These are phyloP conservation scores for Tapera naevia DNA, from an alignment of 2,797 vertebrate genomes.

Conservation along the genomic window DNA sequence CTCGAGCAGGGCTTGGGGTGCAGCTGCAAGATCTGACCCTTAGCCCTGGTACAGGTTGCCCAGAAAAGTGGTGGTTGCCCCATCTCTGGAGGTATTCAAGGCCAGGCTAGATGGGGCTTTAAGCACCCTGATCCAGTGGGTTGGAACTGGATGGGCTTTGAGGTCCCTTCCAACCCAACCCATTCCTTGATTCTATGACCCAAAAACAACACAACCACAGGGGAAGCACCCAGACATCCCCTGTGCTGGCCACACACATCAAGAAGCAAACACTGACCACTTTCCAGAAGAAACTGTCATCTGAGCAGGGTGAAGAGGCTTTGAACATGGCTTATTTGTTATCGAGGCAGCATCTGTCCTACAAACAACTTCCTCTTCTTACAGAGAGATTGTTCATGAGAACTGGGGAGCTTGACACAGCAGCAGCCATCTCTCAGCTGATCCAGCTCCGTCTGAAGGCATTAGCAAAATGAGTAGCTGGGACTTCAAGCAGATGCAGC, in stretches of 20 bases:
- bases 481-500: constrained; percentile 30
- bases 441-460: constrained; percentile 4
- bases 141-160: no score
- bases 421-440: not conserved
- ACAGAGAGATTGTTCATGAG: not conserved
- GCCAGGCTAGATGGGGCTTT: no score
- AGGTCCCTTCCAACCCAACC: no score
- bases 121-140: no score
- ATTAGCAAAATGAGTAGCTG: constrained; percentile 30
- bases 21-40: not conserved
- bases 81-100: no score
- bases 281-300: not conserved
- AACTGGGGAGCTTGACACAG: not conserved
- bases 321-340: not conserved
- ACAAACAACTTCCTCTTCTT: not conserved
- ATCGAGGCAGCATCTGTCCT: not conserved
- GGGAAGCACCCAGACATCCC: not conserved
- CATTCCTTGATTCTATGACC: no score
- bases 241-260: not conserved
- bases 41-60: no score
- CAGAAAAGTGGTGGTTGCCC: no score
- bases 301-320: not conserved
- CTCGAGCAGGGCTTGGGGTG: not conserved
- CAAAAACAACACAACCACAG: not conserved
- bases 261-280: not conserved